Evolutionary conservation across 2,888 invertebrate genomes (phyloP), one percentile per base, ranked within the genome.

Genomic region (Pherbina coryleti): DNA sequence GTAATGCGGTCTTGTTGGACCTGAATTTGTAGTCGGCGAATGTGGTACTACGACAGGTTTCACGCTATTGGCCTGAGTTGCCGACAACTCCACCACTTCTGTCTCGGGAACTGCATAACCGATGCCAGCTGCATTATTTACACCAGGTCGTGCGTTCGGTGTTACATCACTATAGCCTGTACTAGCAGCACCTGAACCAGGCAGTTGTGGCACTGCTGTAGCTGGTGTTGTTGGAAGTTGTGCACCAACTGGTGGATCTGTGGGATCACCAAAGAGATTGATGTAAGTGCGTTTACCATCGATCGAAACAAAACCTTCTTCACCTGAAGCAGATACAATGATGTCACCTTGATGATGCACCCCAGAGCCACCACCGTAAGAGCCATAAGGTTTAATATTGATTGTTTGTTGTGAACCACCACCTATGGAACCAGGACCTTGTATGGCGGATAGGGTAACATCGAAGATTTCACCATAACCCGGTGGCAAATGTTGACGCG

Each of bases 211-310:
- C 57, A 89, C 85, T 1, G 89, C 88, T 7, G 89, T 90, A 0
- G 86, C 83, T 34, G 86, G 84, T 80, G 84, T 79, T 86, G 90
- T 79, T 82, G 86, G 4, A 87, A 87, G 25, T 82, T 90, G 19
- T 88, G 91, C 78, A 80, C 87, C 74, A 84, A 88, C 82, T 44
- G 90, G 89, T 75, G 87, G 83, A 85, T 90, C 90, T 83, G 90
- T 90, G 81, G 89, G 87, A 84, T 93, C 93, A 80, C 95, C 95
- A 87, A 96, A 95, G 60, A 97, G 91, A 90, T 96, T 96, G 83
- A 97, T 92, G 87, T 97, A 96, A 0, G 96, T 97, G 84, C 96
- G 91, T 90, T 97, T 96, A 53, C 97, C 97, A 86, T 97, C 97
- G 78, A 97, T 97, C 31, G 96, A 97, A 19, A 97, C 97, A 89